Evolutionary conservation across 1,140 invertebrate genomes (phyloP).

Genomic region (Drosophila yakuba): DNA sequence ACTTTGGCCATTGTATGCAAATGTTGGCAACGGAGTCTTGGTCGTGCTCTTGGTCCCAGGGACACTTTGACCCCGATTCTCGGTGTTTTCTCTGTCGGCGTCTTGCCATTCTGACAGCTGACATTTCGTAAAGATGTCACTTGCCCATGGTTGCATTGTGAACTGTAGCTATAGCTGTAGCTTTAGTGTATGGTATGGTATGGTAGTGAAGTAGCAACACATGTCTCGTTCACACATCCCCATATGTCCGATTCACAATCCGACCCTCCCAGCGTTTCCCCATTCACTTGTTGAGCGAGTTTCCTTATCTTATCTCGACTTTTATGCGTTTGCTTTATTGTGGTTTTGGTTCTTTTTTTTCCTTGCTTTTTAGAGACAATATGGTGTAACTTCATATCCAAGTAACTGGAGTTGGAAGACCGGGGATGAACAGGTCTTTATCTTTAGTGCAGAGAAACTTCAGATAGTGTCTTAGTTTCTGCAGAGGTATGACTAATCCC

Average conservation of each 20-base stretch:
- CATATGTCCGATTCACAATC: conserved; percentile 5
- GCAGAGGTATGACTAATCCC: conserved; percentile 25
- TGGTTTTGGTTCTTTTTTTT: conserved; percentile 47
- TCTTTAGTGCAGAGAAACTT: conserved; percentile 13
- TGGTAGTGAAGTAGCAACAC: background rate
- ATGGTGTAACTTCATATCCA: conserved; percentile 33
- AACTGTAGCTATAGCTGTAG: conserved; percentile 14
- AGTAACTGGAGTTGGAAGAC: conserved; percentile 16
- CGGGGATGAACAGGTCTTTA: conserved; percentile 40
- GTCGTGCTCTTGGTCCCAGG: conserved; percentile 22
- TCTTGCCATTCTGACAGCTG: conserved; percentile 57
- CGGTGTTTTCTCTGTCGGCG: conserved; percentile 8
- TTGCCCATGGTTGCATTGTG: conserved; percentile 60
- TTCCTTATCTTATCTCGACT: conserved; percentile 72
- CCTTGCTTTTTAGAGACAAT: conserved; percentile 27
- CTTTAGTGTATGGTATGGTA: background rate
- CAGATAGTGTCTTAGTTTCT: conserved; percentile 10
- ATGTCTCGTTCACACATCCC: conserved; percentile 11
- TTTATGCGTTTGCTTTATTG: conserved; percentile 74
- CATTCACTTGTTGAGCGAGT: conserved; percentile 79
- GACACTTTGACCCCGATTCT: conserved; percentile 64
- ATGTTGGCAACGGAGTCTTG: conserved; percentile 51
- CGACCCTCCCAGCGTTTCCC: conserved; percentile 3
- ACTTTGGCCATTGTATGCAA: conserved; percentile 68
- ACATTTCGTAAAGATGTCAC: conserved; percentile 68